phyloP scores from a whole-genome alignment of 2,888 invertebrate species.

The Xestia xanthographa region DNA sequence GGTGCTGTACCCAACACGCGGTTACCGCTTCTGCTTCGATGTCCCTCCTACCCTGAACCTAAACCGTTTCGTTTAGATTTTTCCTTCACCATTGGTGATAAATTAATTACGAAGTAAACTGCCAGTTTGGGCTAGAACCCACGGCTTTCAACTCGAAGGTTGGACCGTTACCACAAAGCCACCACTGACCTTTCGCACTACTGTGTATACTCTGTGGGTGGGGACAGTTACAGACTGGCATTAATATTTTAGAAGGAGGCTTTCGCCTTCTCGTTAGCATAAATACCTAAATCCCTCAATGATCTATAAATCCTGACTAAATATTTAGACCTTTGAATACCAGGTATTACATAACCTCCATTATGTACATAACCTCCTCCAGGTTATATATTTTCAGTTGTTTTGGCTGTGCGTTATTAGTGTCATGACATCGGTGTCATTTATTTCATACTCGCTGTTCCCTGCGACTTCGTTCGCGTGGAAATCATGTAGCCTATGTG shows the following conservation, averaged over 20 bases:
- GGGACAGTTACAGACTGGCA: conserved; percentile 6
- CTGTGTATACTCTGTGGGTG: background rate
- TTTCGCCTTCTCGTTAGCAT: conserved; percentile 25
- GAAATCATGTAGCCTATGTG: background rate
- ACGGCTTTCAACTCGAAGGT: background rate
- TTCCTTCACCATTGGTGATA: background rate
- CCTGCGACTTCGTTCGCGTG: background rate
- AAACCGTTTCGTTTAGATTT: background rate
- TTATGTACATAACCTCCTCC: background rate
- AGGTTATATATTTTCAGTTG: background rate
- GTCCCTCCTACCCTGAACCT: too few species aligned
- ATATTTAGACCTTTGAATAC: conserved; percentile 30
- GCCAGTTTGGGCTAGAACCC: background rate
- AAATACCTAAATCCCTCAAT: conserved; percentile 10
- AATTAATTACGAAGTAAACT: background rate
- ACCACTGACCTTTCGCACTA: background rate
- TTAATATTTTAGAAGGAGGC: conserved; percentile 24
- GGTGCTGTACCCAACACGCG: too few species aligned
- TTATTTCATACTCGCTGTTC: background rate
- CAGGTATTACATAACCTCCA: too few species aligned
- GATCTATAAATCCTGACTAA: background rate
- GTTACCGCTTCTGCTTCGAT: too few species aligned
- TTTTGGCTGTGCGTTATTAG: background rate
- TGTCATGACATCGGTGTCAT: too few species aligned
- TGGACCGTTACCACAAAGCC: background rate